Conservation (phyloP, 1,140 invertebrate genomes). For the Stegodyphus dumicola region DNA sequence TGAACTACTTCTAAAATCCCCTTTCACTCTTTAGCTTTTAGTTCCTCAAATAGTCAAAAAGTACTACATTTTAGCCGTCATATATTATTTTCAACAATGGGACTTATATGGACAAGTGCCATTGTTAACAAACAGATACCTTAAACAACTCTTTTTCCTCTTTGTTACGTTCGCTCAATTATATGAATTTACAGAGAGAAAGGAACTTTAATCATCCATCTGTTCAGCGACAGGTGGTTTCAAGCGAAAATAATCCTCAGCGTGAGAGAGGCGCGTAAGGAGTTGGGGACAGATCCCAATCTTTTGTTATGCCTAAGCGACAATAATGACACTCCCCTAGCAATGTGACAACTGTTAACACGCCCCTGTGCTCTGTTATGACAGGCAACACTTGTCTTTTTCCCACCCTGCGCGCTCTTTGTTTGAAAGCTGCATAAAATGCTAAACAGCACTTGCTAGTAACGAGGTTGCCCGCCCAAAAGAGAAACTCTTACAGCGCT, state of each 20-base stretch:
- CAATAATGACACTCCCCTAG: conserved; percentile 52
- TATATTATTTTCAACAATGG: too few relatives aligned
- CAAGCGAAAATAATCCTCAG: conserved; percentile 48
- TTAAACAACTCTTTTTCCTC: background rate
- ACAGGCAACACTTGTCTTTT: conserved; percentile 56
- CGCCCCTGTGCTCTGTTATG: conserved; percentile 48
- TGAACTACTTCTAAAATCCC: too few relatives aligned
- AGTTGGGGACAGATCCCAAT: conserved; percentile 31
- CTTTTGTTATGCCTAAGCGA: conserved; percentile 51
- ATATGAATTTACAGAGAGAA: conserved; percentile 1
- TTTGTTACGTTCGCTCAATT: background rate
- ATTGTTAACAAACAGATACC: background rate
- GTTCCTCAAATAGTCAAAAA: too few relatives aligned
- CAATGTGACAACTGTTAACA: conserved; percentile 55
- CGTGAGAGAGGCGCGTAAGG: conserved; percentile 1
- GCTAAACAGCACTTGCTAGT: conserved; percentile 10
- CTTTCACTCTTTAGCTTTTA: too few relatives aligned
- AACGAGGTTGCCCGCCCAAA: too few relatives aligned
- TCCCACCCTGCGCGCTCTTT: conserved; percentile 27
- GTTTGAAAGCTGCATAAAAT: conserved; percentile 20
- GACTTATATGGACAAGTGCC: background rate
- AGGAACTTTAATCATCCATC: conserved; percentile 49
- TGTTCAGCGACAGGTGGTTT: conserved; percentile 49
- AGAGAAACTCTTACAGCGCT: too few relatives aligned
- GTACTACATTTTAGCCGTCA: too few relatives aligned